Evolutionary conservation across 1,140 invertebrate species (phyloP).

Genomic region (Temnothorax longispinosus): DNA sequence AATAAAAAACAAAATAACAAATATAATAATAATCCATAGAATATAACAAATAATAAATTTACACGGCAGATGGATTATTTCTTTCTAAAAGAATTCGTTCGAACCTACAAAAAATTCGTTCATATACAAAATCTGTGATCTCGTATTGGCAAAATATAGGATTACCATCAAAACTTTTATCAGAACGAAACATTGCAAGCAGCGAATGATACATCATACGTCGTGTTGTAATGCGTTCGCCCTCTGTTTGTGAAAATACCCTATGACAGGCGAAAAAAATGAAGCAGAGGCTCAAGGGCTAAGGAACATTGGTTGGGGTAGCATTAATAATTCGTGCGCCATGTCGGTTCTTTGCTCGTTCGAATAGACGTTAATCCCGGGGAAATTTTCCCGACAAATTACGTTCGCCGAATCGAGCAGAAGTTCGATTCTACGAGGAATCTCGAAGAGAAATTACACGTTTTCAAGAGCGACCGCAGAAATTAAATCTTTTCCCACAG

Average conservation of each 20-base stretch:
- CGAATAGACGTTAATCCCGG: constrained; percentile 36
- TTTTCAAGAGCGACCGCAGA: constrained; percentile 33
- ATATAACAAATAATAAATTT: neutral
- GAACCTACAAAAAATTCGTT: neutral
- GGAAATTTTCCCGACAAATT: constrained; percentile 47
- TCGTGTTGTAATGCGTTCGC: constrained; percentile 19
- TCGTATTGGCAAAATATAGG: neutral
- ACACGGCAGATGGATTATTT: neutral
- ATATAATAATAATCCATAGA: neutral
- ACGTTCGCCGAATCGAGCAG: neutral
- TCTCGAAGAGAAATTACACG: constrained; percentile 40
- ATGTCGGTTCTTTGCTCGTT: neutral
- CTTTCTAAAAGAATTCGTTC: neutral
- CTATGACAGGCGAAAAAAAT: neutral
- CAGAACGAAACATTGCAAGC: constrained; percentile 53
- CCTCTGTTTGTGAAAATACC: constrained; percentile 35
- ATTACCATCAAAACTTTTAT: constrained; percentile 48
- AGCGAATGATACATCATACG: constrained; percentile 39
- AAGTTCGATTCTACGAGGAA: constrained; percentile 24
- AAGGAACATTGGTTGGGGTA: neutral
- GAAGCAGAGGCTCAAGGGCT: constrained; percentile 24
- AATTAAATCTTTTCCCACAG: constrained; percentile 54
- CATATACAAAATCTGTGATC: neutral
- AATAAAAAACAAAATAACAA: neutral
- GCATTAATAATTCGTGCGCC: constrained; percentile 38